Conservation (phyloP, 2,113 vertebrate species). For the Panurus biarmicus region DNA sequence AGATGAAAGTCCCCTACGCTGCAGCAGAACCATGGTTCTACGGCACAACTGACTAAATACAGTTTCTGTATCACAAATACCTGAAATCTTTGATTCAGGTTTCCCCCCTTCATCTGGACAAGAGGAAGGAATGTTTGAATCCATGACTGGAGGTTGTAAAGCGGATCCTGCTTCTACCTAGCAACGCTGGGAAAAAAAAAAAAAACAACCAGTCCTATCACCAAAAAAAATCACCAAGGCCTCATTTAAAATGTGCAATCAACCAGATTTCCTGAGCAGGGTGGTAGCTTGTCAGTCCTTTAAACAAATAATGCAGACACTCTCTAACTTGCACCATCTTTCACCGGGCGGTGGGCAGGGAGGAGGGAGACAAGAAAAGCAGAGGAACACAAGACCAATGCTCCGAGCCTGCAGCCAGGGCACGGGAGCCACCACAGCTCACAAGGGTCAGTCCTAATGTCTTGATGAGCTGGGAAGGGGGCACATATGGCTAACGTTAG, state of each 20-base stretch:
- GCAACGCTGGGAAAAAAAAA: background rate
- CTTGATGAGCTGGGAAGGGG: background rate
- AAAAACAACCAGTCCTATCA: background rate
- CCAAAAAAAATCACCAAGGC: background rate
- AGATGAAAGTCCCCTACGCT: background rate
- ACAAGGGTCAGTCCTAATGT: background rate
- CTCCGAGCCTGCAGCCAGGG: background rate
- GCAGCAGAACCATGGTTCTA: background rate
- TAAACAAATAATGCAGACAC: background rate
- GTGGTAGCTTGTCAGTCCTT: background rate
- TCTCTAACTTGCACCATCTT: background rate
- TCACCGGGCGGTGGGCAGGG: background rate
- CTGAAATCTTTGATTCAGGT: background rate
- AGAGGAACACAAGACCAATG: fast-evolving
- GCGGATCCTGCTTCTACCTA: background rate
- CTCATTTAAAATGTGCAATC: conserved; percentile 19
- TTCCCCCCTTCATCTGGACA: background rate
- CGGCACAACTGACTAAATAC: background rate
- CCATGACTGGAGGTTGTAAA: background rate
- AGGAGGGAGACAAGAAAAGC: background rate
- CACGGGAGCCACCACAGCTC: background rate
- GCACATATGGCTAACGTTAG: fast-evolving
- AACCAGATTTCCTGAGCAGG: conserved; percentile 11
- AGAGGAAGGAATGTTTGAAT: background rate
- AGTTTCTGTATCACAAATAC: background rate